These are phyloP conservation scores for Porphyrio hochstetteri DNA, from an alignment of 2,113 vertebrate species.

Conservation along the genomic window DNA sequence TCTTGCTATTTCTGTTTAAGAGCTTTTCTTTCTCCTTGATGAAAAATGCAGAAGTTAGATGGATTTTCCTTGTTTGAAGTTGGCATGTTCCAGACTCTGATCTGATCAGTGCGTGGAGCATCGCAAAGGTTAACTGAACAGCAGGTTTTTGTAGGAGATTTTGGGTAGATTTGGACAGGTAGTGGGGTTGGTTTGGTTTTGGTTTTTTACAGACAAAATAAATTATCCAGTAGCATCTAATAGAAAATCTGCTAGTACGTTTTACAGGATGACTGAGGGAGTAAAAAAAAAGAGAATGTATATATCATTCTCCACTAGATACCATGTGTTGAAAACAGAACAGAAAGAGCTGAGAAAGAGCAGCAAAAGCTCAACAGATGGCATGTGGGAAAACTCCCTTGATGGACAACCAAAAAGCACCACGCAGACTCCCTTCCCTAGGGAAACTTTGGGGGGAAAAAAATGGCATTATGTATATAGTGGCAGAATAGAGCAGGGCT, in stretches of 20 bases:
- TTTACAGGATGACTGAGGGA: not conserved
- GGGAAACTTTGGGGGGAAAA: not conserved
- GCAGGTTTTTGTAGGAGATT: not conserved
- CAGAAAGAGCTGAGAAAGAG: not conserved
- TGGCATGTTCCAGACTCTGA: not conserved
- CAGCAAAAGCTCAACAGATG: not conserved
- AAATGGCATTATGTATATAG: not conserved
- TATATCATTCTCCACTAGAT: not conserved
- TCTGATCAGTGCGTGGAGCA: not conserved
- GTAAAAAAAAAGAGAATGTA: too few species aligned
- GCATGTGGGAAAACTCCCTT: not conserved
- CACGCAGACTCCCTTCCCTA: not conserved
- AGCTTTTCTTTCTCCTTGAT: not conserved
- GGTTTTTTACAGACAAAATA: not conserved
- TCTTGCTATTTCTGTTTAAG: not conserved
- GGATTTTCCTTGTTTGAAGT: not conserved
- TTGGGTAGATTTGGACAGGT: not conserved
- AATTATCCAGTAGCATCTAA: not conserved
- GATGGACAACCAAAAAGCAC: not conserved
- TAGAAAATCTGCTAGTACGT: not conserved
- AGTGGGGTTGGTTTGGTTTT: not conserved
- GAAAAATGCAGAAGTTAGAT: not conserved
- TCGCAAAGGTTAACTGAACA: not conserved
- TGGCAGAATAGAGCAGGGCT: not conserved
- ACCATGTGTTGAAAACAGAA: not conserved